Conservation (phyloP, 1,140 invertebrate genomes). For the Helicoverpa zea region DNA sequence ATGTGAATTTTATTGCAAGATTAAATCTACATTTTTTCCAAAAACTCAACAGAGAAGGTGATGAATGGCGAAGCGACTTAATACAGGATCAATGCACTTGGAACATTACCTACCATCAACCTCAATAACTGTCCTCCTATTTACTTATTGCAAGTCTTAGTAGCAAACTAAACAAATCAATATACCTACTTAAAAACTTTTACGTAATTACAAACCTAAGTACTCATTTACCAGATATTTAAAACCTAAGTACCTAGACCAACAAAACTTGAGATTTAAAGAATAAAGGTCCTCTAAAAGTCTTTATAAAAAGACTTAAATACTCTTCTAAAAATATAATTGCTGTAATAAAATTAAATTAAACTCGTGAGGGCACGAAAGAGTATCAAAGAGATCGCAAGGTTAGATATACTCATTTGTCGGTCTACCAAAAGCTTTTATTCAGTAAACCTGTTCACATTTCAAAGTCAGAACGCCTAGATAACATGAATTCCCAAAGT, state of each 20-base stretch:
- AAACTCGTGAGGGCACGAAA: background rate
- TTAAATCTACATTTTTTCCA: too few species aligned
- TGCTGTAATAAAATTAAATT: slow-evolving; percentile 14
- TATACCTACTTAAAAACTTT: too few species aligned
- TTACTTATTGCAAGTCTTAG: too few species aligned
- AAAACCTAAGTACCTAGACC: background rate
- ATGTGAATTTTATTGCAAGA: too few species aligned
- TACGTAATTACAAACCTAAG: too few species aligned
- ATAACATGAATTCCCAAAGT: slow-evolving; percentile 25
- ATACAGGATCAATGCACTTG: too few species aligned
- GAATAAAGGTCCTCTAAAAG: background rate
- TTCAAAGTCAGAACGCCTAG: slow-evolving; percentile 16
- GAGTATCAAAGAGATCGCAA: background rate
- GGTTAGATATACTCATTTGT: slow-evolving; percentile 11
- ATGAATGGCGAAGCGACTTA: too few species aligned
- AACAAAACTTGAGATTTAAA: background rate
- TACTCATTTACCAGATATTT: too few species aligned
- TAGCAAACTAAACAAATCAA: too few species aligned
- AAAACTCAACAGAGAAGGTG: too few species aligned
- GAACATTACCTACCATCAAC: too few species aligned
- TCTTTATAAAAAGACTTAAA: background rate
- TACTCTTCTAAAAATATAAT: background rate
- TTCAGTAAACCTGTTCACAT: slow-evolving; percentile 24
- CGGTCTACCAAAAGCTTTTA: background rate
- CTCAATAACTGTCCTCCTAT: too few species aligned